Conservation (phyloP, 2,113 vertebrate species). For the Oreochromis spilurus region DNA sequence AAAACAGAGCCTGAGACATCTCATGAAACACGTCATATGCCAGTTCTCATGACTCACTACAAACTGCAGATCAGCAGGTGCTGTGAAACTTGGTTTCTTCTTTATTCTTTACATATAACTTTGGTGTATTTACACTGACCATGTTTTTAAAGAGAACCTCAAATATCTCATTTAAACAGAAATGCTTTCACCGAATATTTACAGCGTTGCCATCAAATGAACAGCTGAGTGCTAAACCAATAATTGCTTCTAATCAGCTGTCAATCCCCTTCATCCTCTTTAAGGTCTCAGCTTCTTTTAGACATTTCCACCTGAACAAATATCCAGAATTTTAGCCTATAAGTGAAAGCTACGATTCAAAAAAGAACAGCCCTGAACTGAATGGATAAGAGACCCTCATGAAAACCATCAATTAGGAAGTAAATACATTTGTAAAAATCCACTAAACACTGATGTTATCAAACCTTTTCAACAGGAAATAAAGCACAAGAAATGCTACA, state of each 20-base stretch:
- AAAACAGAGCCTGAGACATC: constrained; percentile 9
- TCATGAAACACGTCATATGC: constrained; percentile 25
- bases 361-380: not conserved
- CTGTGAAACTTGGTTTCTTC: not conserved
- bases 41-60: constrained; percentile 47
- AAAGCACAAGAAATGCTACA: not conserved
- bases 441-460: not conserved
- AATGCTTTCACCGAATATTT: not conserved
- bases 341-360: not conserved
- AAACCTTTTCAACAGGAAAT: not conserved
- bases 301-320: not conserved
- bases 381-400: not conserved
- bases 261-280: not conserved
- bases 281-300: not conserved
- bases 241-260: not conserved
- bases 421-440: not conserved
- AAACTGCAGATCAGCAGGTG: constrained; percentile 35
- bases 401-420: not conserved
- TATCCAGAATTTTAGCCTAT: not conserved
- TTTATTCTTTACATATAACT: not conserved
- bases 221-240: not conserved
- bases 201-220: not conserved
- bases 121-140: not conserved
- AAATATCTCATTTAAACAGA: not conserved
- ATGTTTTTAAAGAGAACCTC: not conserved